Evolutionary conservation across 2,113 vertebrate species (phyloP).

Genomic region (Hippocampus zosterae): DNA sequence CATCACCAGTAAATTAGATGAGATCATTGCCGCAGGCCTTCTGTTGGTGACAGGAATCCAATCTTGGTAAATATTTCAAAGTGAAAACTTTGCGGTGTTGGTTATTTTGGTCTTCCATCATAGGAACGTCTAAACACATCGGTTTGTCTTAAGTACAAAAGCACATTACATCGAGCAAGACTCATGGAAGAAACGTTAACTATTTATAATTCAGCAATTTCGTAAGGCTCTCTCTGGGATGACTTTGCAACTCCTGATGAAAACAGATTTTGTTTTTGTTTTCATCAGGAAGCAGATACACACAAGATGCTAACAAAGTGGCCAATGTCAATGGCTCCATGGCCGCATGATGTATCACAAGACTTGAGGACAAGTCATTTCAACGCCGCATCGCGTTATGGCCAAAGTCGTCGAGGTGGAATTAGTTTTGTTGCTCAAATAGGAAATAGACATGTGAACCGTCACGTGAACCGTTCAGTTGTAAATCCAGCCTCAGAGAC

Average conservation of each 20-base stretch:
- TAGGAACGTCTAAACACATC: background rate
- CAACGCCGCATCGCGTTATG: background rate
- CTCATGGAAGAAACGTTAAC: background rate
- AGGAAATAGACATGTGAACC: slow-evolving; percentile 12
- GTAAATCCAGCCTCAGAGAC: too few species aligned
- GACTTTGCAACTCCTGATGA: slow-evolving; percentile 12
- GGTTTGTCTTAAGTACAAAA: background rate
- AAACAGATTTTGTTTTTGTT: slow-evolving; percentile 23
- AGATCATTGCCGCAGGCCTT: background rate
- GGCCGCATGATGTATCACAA: slow-evolving; percentile 20
- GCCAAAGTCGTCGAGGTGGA: background rate
- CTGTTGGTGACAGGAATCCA: background rate
- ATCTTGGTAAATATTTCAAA: background rate
- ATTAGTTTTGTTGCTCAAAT: background rate
- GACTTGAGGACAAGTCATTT: slow-evolving; percentile 5
- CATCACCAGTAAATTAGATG: background rate
- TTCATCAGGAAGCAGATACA: background rate
- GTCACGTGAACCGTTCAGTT: too few species aligned
- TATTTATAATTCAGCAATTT: slow-evolving; percentile 9
- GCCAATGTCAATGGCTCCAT: background rate
- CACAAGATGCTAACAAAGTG: slow-evolving; percentile 5
- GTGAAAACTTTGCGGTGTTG: background rate
- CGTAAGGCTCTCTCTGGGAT: slow-evolving; percentile 2
- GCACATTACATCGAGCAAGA: background rate
- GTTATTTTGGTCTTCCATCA: background rate